Evolutionary conservation across 2,113 vertebrate species (phyloP).

Genomic region (Okapia johnstoni): DNA sequence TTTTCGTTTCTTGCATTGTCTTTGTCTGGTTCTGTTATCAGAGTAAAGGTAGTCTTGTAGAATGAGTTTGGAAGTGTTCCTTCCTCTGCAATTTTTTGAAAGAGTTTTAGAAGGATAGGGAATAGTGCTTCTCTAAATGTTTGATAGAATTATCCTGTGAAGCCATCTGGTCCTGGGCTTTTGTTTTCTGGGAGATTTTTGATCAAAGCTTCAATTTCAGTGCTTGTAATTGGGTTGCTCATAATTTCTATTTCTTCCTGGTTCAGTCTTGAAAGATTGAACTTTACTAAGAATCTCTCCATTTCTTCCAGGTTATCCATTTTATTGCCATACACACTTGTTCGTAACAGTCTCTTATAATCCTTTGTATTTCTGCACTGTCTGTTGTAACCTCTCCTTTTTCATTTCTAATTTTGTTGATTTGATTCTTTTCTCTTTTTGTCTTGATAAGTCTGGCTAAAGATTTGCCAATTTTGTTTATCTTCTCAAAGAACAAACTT

Average conservation of each 20-base stretch:
- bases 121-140: background rate
- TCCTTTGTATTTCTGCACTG: background rate
- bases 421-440: background rate
- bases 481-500: background rate
- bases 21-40: background rate
- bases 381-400: background rate
- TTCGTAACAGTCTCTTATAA: background rate
- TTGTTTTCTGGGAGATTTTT: background rate
- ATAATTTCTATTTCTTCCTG: background rate
- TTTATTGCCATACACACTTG: background rate
- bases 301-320: background rate
- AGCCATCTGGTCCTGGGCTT: background rate
- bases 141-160: background rate
- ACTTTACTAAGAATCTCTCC: background rate
- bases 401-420: background rate
- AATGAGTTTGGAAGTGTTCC: background rate
- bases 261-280: background rate
- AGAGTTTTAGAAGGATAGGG: background rate
- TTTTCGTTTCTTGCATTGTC: background rate
- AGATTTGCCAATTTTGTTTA: background rate
- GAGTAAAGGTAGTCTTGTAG: background rate
- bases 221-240: background rate
- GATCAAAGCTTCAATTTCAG: background rate
- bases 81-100: background rate
- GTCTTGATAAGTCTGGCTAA: background rate